Percentiles rank a stretch among this genome's conserved stretches.
These are phyloP conservation scores for Diplodus sargus DNA, from an alignment of 2,797 vertebrate genomes.

Conservation along the genomic window DNA sequence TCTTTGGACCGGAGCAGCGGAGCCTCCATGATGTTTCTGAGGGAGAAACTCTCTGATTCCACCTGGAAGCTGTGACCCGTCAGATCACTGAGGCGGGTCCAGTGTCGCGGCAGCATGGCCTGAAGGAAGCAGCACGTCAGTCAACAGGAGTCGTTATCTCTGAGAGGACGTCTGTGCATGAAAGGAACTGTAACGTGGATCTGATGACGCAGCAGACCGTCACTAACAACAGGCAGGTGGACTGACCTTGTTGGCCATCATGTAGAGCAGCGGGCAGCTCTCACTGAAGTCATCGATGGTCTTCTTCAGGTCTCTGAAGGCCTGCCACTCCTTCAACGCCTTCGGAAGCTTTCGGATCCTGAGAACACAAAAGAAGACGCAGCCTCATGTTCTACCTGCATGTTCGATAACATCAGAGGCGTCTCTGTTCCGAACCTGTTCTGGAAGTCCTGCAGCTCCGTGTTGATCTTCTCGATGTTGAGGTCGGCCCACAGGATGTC, in stretches of 20 bases:
- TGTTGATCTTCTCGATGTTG: slow-evolving; percentile 87
- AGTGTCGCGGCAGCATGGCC: slow-evolving; percentile 88
- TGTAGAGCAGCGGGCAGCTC: slow-evolving; percentile 88
- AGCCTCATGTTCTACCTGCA: background rate
- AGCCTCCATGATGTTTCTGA: slow-evolving; percentile 86
- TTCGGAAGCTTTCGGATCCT: slow-evolving; percentile 88
- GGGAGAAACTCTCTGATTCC: slow-evolving; percentile 83
- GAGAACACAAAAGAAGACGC: slow-evolving; percentile 1
- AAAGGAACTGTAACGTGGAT: too few relatives aligned
- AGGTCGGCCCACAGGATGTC: slow-evolving; percentile 88
- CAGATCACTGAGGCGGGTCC: slow-evolving; percentile 84
- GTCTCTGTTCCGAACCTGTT: slow-evolving; percentile 72
- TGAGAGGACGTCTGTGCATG: background rate
- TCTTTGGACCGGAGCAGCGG: slow-evolving; percentile 87
- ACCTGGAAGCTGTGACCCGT: slow-evolving; percentile 86
- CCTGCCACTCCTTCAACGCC: slow-evolving; percentile 90
- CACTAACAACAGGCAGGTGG: too few relatives aligned
- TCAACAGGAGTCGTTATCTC: background rate
- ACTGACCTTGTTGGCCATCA: slow-evolving; percentile 89
- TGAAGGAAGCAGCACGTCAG: slow-evolving; percentile 44
- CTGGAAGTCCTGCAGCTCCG: slow-evolving; percentile 89
- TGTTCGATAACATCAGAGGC: background rate
- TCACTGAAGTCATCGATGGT: slow-evolving; percentile 89
- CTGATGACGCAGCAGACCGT: too few relatives aligned
- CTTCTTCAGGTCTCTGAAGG: slow-evolving; percentile 89